These are phyloP conservation scores for Amphipoea lucens DNA, from an alignment of 2,888 invertebrate species.

Conservation along the genomic window DNA sequence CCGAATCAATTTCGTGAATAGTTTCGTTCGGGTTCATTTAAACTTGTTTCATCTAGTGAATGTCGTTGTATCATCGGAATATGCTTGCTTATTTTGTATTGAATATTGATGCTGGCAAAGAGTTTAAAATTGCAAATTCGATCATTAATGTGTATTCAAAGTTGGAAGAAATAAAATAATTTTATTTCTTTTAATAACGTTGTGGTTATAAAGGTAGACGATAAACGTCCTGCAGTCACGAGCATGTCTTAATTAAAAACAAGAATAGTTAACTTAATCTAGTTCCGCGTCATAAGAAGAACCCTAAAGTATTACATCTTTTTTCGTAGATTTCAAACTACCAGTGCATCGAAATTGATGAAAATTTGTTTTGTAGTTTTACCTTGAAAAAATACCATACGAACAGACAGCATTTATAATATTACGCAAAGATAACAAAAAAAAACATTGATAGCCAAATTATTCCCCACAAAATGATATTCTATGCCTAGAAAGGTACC, in stretches of 20 bases:
- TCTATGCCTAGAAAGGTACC: not conserved
- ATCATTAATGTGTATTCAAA: not conserved
- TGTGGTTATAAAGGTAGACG: not conserved
- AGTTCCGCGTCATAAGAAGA: not conserved
- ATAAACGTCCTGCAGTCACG: not conserved
- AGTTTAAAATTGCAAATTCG: not conserved
- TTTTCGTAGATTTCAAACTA: not conserved
- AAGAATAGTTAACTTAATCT: too few relatives aligned
- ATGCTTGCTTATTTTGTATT: not conserved
- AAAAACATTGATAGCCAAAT: not conserved
- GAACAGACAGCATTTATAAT: not conserved
- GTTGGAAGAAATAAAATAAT: not conserved
- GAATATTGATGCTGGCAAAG: not conserved
- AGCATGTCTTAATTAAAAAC: not conserved
- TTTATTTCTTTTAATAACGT: not conserved
- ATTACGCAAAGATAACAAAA: not conserved
- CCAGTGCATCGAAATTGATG: too few relatives aligned
- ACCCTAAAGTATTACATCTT: too few relatives aligned
- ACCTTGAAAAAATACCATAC: not conserved
- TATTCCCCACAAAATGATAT: not conserved
- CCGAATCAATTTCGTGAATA: conserved; percentile 73
- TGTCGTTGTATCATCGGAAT: not conserved
- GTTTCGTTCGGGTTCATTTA: conserved; percentile 68
- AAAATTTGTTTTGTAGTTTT: not conserved
- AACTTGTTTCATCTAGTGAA: conserved; percentile 61